Conservation (phyloP, 2,113 vertebrate species). For the Suricata suricatta region DNA sequence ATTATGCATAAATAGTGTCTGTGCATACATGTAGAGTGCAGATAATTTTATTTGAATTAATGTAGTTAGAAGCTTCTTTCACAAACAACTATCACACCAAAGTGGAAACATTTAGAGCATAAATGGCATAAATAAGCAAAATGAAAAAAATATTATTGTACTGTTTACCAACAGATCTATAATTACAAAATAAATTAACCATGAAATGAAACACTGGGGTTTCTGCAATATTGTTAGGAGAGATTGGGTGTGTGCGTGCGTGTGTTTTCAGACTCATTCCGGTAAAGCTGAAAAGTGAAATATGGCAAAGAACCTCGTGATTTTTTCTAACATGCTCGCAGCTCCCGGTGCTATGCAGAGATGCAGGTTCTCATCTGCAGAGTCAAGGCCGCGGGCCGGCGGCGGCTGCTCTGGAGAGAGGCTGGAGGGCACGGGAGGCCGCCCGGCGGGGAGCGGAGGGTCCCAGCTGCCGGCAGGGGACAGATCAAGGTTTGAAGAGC, state of each 20-base stretch:
- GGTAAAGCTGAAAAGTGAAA: constrained; percentile 75
- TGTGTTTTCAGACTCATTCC: constrained; percentile 79
- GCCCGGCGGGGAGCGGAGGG: accelerated
- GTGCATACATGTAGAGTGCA: constrained; percentile 23
- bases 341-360: neutral
- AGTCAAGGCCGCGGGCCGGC: neutral
- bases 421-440: accelerated
- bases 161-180: constrained; percentile 88
- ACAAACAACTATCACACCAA: constrained; percentile 74
- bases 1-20: neutral
- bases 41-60: constrained; percentile 77
- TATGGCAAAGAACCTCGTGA: constrained; percentile 21
- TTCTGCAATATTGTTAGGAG: constrained; percentile 82
- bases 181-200: constrained; percentile 90
- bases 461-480: accelerated
- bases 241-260: constrained; percentile 68
- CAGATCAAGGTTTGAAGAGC: neutral
- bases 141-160: constrained; percentile 82
- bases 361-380: neutral
- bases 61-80: constrained; percentile 73
- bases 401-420: neutral
- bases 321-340: constrained; percentile 49
- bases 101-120: constrained; percentile 81
- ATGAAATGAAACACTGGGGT: constrained; percentile 86
- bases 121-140: constrained; percentile 80